Percentiles rank a stretch among this genome's conserved stretches.
Conservation (phyloP, 2,113 vertebrate genomes). For the Hypocryptadius cinnamomeus region DNA sequence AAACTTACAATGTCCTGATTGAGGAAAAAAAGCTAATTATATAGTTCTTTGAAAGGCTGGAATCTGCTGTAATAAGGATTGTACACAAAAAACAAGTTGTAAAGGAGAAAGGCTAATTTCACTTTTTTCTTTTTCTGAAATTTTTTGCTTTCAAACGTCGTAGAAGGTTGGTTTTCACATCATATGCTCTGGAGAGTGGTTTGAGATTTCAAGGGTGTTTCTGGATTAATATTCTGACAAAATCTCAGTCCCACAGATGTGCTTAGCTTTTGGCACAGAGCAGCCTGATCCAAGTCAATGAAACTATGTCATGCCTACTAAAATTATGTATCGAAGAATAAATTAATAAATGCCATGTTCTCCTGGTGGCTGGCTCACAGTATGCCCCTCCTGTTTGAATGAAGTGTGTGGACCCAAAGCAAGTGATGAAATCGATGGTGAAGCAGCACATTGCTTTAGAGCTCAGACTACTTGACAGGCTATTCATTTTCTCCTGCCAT, state of each 20-base stretch:
- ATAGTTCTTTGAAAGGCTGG: background rate
- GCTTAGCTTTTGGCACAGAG: background rate
- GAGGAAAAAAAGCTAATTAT: constrained; percentile 46
- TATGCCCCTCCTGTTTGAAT: background rate
- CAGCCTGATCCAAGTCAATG: background rate
- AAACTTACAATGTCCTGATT: constrained; percentile 33
- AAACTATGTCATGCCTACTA: background rate
- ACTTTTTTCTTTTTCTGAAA: background rate
- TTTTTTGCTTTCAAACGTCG: background rate
- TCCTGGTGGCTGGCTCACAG: background rate
- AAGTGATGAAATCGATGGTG: background rate
- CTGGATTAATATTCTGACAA: background rate
- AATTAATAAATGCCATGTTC: background rate
- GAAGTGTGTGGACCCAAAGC: background rate
- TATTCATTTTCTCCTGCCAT: background rate
- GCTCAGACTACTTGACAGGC: background rate
- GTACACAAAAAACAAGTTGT: constrained; percentile 18
- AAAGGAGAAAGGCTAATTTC: constrained; percentile 6
- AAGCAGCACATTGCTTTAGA: background rate
- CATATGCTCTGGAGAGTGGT: background rate
- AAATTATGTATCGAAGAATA: background rate
- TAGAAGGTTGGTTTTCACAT: background rate
- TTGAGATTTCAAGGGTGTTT: background rate
- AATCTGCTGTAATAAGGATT: background rate
- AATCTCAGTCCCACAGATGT: background rate